Conservation (phyloP, 2,888 invertebrate species). For the Lacanobia oleracea region DNA sequence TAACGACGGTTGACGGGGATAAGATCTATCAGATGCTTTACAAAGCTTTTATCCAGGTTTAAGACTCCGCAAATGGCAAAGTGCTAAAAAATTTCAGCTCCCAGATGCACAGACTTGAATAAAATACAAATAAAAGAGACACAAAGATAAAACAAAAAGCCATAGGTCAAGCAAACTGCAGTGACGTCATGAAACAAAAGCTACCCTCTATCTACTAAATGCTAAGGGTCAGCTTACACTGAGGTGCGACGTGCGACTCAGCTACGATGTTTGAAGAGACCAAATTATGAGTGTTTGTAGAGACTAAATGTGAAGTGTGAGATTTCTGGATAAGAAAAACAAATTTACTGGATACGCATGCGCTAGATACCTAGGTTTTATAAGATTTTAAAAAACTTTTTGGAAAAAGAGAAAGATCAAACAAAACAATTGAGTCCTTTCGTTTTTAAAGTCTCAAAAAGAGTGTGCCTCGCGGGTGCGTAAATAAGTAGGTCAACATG, state of each 20-base stretch:
- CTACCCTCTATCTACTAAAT: slow-evolving; percentile 43
- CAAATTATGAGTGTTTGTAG: neutral
- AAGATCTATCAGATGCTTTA: neutral
- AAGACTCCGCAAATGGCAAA: neutral
- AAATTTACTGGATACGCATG: too few species aligned
- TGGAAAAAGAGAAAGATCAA: too few species aligned
- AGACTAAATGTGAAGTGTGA: too few species aligned
- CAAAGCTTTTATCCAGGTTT: neutral
- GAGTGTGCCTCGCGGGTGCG: too few species aligned
- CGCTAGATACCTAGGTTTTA: too few species aligned
- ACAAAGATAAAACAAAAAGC: slow-evolving; percentile 12
- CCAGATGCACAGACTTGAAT: slow-evolving; percentile 1
- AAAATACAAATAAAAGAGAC: slow-evolving; percentile 20
- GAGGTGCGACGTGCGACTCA: neutral
- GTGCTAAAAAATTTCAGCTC: slow-evolving; percentile 1
- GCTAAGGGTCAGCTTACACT: slow-evolving; percentile 21
- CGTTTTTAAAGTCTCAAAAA: too few species aligned
- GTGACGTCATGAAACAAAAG: slow-evolving; percentile 52
- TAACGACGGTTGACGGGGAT: too few species aligned
- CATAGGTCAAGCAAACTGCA: slow-evolving; percentile 44
- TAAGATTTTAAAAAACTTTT: too few species aligned
- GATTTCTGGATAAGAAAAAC: too few species aligned
- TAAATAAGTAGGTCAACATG: too few species aligned
- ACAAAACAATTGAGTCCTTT: too few species aligned
- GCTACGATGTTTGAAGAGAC: neutral